A percentile compares a stretch with the other conserved stretches of the same genome.
phyloP scores from a whole-genome alignment of 2,888 invertebrate genomes.

The Drosophila mulleri region DNA sequence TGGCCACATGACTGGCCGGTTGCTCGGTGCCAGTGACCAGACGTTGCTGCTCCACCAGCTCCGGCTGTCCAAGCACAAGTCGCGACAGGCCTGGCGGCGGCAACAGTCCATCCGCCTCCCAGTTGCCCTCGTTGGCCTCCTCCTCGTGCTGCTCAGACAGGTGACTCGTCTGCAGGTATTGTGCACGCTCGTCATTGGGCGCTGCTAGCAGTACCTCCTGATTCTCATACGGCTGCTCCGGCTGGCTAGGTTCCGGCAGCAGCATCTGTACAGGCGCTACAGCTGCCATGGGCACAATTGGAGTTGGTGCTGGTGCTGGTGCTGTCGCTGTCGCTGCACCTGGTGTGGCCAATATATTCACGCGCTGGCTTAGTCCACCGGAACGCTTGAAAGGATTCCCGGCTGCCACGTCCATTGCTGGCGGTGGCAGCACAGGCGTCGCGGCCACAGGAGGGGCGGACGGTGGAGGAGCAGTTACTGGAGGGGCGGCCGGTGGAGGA shows the following conservation, averaged over 20 bases:
- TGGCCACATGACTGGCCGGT: constrained; percentile 85
- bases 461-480: background rate
- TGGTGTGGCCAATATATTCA: constrained; percentile 85
- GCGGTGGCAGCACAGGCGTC: constrained; percentile 26
- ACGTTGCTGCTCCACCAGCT: constrained; percentile 85
- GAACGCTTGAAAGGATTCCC: constrained; percentile 84
- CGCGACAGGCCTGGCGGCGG: constrained; percentile 89
- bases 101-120: constrained; percentile 85
- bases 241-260: constrained; percentile 66
- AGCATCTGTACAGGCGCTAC: constrained; percentile 26
- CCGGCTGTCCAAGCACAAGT: constrained; percentile 89
- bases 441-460: background rate
- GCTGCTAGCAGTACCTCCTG: constrained; percentile 86
- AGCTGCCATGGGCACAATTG: constrained; percentile 2
- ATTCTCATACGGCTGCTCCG: constrained; percentile 86
- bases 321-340: constrained; percentile 36
- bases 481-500: background rate
- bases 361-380: constrained; percentile 73
- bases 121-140: constrained; percentile 69
- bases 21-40: constrained; percentile 85
- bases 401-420: constrained; percentile 23
- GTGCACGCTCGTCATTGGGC: constrained; percentile 90
- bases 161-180: constrained; percentile 92
- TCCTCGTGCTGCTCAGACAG: constrained; percentile 86
- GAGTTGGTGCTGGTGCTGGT: constrained; percentile 14